A percentile compares a stretch with the other conserved stretches of the same genome.
phyloP scores from a whole-genome alignment of 2,797 vertebrate genomes.

The Oreortyx pictus region DNA sequence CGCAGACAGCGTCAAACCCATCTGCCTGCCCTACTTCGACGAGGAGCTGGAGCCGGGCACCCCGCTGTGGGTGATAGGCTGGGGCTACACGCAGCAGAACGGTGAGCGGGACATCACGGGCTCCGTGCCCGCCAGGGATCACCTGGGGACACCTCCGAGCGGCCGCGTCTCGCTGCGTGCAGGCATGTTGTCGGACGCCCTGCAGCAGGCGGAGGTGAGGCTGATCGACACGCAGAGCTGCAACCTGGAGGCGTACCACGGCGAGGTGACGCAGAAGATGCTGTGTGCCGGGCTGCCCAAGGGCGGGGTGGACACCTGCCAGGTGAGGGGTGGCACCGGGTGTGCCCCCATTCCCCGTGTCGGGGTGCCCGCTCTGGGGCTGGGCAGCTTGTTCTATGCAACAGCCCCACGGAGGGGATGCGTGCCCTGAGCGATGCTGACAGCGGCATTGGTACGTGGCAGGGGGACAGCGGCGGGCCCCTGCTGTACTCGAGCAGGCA shows the following conservation, averaged over 20 bases:
- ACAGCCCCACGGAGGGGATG: not conserved
- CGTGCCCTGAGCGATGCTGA: not conserved
- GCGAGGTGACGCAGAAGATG: slow-evolving; percentile 83
- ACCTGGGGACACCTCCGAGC: not conserved
- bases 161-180: accelerated
- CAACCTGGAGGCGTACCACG: slow-evolving; percentile 82
- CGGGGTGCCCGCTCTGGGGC: no score
- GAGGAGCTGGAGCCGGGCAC: slow-evolving; percentile 70
- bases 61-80: slow-evolving; percentile 84
- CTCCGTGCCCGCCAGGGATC: accelerated
- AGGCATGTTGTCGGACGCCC: slow-evolving; percentile 78
- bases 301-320: slow-evolving; percentile 89
- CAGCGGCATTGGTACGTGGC: not conserved
- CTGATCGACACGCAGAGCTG: slow-evolving; percentile 80
- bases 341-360: no score
- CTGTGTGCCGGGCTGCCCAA: slow-evolving; percentile 86
- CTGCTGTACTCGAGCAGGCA: slow-evolving; percentile 77
- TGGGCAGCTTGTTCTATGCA: no score
- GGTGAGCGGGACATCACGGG: slow-evolving; percentile 66
- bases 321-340: slow-evolving; percentile 79
- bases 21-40: slow-evolving; percentile 88
- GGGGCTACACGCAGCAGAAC: slow-evolving; percentile 85
- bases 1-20: slow-evolving; percentile 81
- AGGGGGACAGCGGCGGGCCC: slow-evolving; percentile 96
- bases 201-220: slow-evolving; percentile 84